Percentiles rank a stretch among this genome's conserved stretches.
These are phyloP conservation scores for Enteromius treurensis DNA, from an alignment of 2,797 vertebrate species.

Conservation along the genomic window DNA sequence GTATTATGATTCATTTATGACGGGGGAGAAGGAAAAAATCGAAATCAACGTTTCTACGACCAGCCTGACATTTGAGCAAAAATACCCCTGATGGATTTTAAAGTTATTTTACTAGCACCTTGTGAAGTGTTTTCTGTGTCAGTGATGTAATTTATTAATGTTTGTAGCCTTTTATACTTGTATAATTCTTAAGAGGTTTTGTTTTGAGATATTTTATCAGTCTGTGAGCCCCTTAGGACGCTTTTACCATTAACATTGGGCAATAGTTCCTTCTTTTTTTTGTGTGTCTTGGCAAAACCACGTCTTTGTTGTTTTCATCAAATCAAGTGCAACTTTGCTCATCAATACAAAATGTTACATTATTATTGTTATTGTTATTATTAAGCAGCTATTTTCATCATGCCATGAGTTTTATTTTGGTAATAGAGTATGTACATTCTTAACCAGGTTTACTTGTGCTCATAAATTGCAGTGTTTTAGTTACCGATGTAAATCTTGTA, in stretches of 20 bases:
- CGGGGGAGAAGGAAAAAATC: constrained; percentile 73
- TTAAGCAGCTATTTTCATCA: constrained; percentile 78
- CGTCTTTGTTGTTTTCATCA: constrained; percentile 66
- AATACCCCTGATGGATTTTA: constrained; percentile 86
- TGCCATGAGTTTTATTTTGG: constrained; percentile 80
- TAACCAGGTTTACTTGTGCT: constrained; percentile 87
- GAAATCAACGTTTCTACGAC: constrained; percentile 75
- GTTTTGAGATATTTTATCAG: constrained; percentile 92
- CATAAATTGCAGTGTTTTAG: constrained; percentile 88
- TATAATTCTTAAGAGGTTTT: constrained; percentile 98
- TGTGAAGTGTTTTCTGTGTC: constrained; percentile 99
- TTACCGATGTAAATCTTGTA: constrained; percentile 89
- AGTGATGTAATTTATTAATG: constrained; percentile 99
- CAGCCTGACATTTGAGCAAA: constrained; percentile 92
- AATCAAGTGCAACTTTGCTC: constrained; percentile 69
- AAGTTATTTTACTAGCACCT: constrained; percentile 99
- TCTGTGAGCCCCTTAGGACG: constrained; percentile 80
- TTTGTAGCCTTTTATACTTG: constrained; percentile 99
- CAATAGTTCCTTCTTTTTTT: constrained; percentile 60
- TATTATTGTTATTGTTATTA: constrained; percentile 54
- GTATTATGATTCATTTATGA: constrained; percentile 83
- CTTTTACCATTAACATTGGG: constrained; percentile 73
- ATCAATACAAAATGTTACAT: constrained; percentile 74
- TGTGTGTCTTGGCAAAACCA: constrained; percentile 41
- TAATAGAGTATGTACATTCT: constrained; percentile 87